A percentile compares a stretch with the other conserved stretches of the same genome.
These are phyloP conservation scores for Metellina segmentata DNA, from an alignment of 2,888 invertebrate species.

Conservation along the genomic window DNA sequence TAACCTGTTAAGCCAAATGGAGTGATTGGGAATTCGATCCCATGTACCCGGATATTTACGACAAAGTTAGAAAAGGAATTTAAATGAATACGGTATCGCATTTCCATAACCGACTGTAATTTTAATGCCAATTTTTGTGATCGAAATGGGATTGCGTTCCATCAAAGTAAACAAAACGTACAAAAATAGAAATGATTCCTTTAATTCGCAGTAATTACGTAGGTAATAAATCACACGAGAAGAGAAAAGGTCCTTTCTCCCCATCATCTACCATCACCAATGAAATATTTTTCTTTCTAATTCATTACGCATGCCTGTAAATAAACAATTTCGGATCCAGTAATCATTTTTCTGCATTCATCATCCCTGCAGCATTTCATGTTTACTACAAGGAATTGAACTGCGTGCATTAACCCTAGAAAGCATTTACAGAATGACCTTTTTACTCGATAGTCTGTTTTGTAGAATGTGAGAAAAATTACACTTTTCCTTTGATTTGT, in stretches of 20 bases:
- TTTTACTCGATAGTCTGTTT: background rate
- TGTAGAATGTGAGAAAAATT: too few species aligned
- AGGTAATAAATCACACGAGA: too few species aligned
- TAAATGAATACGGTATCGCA: background rate
- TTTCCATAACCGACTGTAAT: background rate
- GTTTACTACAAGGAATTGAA: background rate
- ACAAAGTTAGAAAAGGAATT: background rate
- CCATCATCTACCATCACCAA: too few species aligned
- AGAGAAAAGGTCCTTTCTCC: too few species aligned
- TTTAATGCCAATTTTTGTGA: too few species aligned
- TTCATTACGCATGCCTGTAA: background rate
- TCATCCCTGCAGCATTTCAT: background rate
- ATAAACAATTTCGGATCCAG: background rate
- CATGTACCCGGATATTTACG: background rate
- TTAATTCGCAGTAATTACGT: too few species aligned
- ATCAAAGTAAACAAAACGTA: too few species aligned
- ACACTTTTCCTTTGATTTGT: too few species aligned
- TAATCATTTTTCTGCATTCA: background rate
- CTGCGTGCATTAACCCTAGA: conserved; percentile 6
- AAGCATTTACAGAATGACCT: background rate
- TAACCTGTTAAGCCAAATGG: background rate
- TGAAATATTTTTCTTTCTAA: too few species aligned
- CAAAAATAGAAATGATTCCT: too few species aligned
- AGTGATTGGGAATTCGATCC: background rate
- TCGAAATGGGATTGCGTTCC: too few species aligned